phyloP scores from a whole-genome alignment of 2,113 vertebrate species.

The Abramis brama region DNA sequence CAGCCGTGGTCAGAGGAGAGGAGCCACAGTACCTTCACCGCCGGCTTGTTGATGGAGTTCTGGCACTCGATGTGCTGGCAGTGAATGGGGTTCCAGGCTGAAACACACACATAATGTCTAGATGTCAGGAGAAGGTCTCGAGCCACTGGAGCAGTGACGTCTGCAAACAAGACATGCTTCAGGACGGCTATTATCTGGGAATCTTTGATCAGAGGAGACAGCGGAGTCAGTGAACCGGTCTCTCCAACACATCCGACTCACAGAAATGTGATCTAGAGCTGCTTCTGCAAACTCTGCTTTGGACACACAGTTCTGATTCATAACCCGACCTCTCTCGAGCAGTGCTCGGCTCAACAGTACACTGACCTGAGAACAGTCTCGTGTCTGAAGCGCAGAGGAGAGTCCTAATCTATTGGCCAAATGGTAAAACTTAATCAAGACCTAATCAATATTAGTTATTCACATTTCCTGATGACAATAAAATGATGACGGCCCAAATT shows the following conservation, averaged over 20 bases:
- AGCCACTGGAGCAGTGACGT: background rate
- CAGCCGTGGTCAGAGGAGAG: background rate
- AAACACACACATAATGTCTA: background rate
- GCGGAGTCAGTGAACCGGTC: background rate
- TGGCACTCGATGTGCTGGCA: conserved; percentile 99
- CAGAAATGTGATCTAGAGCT: no score
- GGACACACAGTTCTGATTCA: no score
- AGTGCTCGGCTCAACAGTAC: no score
- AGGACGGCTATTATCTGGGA: background rate
- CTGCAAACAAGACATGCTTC: background rate
- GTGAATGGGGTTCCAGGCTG: conserved; percentile 99
- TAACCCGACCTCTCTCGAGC: no score
- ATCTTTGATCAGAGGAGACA: background rate
- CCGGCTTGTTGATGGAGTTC: conserved; percentile 98
- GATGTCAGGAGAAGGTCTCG: background rate
- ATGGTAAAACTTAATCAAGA: background rate
- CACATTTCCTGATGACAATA: background rate
- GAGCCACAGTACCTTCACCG: conserved; percentile 89
- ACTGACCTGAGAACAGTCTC: no score
- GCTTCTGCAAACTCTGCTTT: no score
- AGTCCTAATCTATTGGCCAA: no score
- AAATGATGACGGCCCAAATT: no score
- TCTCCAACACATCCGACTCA: background rate
- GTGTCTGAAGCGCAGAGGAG: no score
- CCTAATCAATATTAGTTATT: background rate